These are phyloP conservation scores for Synanthedon formicaeformis DNA, from an alignment of 2,888 invertebrate species.

Conservation along the genomic window DNA sequence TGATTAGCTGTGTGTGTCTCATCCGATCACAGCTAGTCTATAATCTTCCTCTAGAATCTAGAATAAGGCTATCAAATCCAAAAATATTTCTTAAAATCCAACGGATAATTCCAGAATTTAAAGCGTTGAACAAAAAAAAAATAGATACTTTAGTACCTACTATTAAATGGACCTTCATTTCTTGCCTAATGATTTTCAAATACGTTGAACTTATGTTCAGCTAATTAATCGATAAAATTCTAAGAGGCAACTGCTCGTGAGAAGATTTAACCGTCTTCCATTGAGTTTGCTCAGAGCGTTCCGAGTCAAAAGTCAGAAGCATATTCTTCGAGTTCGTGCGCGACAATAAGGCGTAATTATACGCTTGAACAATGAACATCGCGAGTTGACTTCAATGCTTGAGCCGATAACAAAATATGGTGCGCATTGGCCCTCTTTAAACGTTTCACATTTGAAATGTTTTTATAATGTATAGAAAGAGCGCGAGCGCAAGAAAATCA, in stretches of 20 bases:
- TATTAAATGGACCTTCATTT: too few relatives aligned
- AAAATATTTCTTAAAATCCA: too few relatives aligned
- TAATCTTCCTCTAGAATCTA: too few relatives aligned
- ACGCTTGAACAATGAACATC: slow-evolving; percentile 56
- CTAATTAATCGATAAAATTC: slow-evolving; percentile 11
- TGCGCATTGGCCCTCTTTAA: slow-evolving; percentile 50
- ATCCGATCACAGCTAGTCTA: too few relatives aligned
- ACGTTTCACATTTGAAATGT: slow-evolving; percentile 19
- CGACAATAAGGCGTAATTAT: slow-evolving; percentile 64
- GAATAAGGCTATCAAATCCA: too few relatives aligned
- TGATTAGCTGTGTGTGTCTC: too few relatives aligned
- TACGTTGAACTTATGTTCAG: background rate
- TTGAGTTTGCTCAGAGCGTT: slow-evolving; percentile 50
- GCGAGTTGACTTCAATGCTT: slow-evolving; percentile 57
- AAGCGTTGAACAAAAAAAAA: too few relatives aligned
- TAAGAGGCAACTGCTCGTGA: slow-evolving; percentile 46
- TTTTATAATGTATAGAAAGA: slow-evolving; percentile 28
- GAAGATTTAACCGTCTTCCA: slow-evolving; percentile 66
- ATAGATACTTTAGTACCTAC: too few relatives aligned
- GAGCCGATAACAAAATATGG: slow-evolving; percentile 44
- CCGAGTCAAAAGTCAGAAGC: slow-evolving; percentile 60
- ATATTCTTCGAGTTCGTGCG: slow-evolving; percentile 63
- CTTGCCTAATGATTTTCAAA: background rate
- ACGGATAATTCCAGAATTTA: too few relatives aligned
- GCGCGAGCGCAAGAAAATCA: slow-evolving; percentile 62